Evolutionary conservation across 2,888 invertebrate genomes (phyloP).

Genomic region (Caprella mutica): DNA sequence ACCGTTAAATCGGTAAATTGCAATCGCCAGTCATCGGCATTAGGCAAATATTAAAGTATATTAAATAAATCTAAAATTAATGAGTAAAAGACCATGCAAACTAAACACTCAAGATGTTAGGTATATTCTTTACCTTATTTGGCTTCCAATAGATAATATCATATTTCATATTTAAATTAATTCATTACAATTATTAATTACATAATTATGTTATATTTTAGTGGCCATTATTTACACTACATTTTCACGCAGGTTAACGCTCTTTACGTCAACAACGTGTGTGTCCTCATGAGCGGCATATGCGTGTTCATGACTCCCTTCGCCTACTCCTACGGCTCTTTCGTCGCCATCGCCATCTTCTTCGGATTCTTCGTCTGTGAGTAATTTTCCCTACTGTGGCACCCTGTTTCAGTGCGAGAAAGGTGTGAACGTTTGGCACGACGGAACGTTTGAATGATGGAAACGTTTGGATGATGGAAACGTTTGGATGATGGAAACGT

Average conservation of each 20-base stretch:
- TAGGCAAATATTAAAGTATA: too few species aligned
- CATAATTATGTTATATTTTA: too few species aligned
- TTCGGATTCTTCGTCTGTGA: conserved; percentile 86
- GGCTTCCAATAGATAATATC: too few species aligned
- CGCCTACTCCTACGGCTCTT: conserved; percentile 61
- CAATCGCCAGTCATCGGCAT: too few species aligned
- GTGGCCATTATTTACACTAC: too few species aligned
- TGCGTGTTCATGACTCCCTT: conserved; percentile 72
- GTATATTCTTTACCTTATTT: too few species aligned
- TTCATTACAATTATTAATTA: too few species aligned
- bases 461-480: background rate
- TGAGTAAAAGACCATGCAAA: too few species aligned
- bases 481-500: background rate
- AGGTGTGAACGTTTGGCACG: background rate
- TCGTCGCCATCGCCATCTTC: conserved; percentile 67
- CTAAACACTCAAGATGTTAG: too few species aligned
- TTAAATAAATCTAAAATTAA: too few species aligned
- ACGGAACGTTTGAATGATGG: background rate
- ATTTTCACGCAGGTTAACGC: conserved; percentile 80
- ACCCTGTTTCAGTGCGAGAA: background rate
- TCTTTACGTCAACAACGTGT: conserved; percentile 80
- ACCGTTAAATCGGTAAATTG: too few species aligned
- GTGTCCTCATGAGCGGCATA: conserved; percentile 77
- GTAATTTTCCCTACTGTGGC: conserved; percentile 40
- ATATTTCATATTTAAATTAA: too few species aligned